Conservation (phyloP, 2,113 vertebrate species). For the Entelurus aequoreus region DNA sequence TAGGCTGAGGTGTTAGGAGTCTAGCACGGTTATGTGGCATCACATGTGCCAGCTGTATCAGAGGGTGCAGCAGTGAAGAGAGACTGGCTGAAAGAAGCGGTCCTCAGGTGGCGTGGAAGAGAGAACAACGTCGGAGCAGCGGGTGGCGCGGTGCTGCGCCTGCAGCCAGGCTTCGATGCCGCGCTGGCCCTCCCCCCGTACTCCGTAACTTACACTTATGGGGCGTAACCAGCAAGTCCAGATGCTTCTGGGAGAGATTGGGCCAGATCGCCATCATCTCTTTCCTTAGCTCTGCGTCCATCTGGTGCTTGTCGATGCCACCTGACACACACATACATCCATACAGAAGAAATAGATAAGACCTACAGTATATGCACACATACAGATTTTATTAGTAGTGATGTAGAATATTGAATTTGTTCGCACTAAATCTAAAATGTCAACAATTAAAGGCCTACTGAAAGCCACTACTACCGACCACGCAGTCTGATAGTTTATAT, state of each 20-base stretch:
- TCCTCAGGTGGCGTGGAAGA: conserved; percentile 66
- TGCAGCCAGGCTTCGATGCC: conserved; percentile 26
- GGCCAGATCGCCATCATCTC: conserved; percentile 99
- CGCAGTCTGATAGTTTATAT: too few species aligned
- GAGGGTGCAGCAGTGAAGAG: conserved; percentile 63
- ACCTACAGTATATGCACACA: neutral
- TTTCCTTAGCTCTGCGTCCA: conserved; percentile 90
- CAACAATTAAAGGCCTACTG: too few species aligned
- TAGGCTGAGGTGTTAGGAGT: conserved; percentile 34
- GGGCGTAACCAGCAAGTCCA: conserved; percentile 91
- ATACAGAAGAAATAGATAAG: conserved; percentile 12
- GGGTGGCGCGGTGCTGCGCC: conserved; percentile 30
- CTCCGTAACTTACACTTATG: conserved; percentile 87
- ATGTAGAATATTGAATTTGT: neutral
- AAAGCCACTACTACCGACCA: too few species aligned
- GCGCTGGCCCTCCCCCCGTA: conserved; percentile 11
- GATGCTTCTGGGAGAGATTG: conserved; percentile 89
- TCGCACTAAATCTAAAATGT: neutral
- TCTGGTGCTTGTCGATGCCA: conserved; percentile 92
- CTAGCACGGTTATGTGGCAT: conserved; percentile 1
- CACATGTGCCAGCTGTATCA: conserved; percentile 59
- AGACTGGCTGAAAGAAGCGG: conserved; percentile 61
- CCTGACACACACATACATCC: conserved; percentile 58
- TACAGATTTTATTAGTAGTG: conserved; percentile 11
- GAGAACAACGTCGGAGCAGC: conserved; percentile 40